phyloP scores from a whole-genome alignment of 2,888 invertebrate genomes.

The Cryptophagus acutangulus region DNA sequence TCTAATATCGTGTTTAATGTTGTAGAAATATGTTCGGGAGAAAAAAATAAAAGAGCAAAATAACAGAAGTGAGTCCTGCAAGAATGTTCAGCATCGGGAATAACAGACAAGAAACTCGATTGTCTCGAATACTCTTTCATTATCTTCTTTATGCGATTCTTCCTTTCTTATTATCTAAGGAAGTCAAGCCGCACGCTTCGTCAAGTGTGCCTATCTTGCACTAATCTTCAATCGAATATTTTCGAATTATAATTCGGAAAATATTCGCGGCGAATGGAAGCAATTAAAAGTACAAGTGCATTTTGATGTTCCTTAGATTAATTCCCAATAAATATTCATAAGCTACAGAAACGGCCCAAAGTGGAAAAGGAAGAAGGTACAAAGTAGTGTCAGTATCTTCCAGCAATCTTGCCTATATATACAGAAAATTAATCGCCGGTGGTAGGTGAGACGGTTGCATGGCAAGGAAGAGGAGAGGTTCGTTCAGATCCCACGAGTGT shows the following conservation, averaged over 20 bases:
- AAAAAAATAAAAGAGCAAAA: conserved; percentile 34
- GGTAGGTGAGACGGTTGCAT: conserved; percentile 17
- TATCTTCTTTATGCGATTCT: conserved; percentile 39
- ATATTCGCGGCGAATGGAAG: no score
- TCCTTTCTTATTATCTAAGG: conserved; percentile 41
- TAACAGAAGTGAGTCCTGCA: conserved; percentile 23
- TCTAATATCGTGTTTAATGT: conserved; percentile 42
- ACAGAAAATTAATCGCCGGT: conserved; percentile 21
- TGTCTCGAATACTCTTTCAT: conserved; percentile 42
- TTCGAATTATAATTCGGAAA: no score
- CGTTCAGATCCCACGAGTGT: conserved; percentile 48
- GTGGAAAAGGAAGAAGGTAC: conserved; percentile 20
- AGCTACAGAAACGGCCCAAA: conserved; percentile 18
- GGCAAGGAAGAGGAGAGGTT: conserved; percentile 27
- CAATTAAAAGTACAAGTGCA: no score
- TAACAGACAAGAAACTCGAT: conserved; percentile 39
- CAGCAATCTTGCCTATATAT: conserved; percentile 18
- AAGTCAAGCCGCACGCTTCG: conserved; percentile 10
- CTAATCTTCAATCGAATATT: no score
- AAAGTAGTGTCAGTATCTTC: conserved; percentile 14
- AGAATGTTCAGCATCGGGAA: conserved; percentile 35
- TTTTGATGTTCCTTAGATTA: no score
- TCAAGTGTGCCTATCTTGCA: conserved; percentile 4
- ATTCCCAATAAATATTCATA: conserved; percentile 29
- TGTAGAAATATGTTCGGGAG: conserved; percentile 41